Conservation (phyloP, 2,113 vertebrate genomes). For the Phaethornis superciliosus region DNA sequence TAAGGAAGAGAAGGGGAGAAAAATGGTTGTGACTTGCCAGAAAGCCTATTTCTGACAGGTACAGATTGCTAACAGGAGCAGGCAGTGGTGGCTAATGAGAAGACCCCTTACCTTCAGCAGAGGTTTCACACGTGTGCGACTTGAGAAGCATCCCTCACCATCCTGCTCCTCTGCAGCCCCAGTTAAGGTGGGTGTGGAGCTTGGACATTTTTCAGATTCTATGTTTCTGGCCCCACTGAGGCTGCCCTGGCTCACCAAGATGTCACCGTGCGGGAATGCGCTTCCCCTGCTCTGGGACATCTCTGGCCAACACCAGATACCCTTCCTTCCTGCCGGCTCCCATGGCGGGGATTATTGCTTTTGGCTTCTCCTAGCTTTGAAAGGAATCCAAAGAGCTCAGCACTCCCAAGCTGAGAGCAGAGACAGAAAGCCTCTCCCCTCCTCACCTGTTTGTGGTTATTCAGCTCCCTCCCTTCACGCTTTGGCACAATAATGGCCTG, state of each 20-base stretch:
- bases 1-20: neutral
- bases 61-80: neutral
- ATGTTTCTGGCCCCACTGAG: neutral
- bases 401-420: constrained; percentile 64
- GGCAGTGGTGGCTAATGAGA: neutral
- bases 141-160: neutral
- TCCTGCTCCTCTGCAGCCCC: neutral
- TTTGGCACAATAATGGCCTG: constrained; percentile 57
- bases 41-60: neutral
- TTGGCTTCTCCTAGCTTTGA: constrained; percentile 65
- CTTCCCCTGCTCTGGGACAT: constrained; percentile 29
- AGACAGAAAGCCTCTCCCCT: constrained; percentile 65
- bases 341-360: constrained; percentile 59
- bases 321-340: constrained; percentile 67
- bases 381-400: constrained; percentile 71
- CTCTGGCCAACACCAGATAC: constrained; percentile 50
- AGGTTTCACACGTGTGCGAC: neutral
- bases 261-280: constrained; percentile 39
- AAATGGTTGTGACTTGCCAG: neutral
- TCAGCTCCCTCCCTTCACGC: constrained; percentile 63
- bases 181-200: constrained; percentile 14
- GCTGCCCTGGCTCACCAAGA: neutral
- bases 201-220: neutral
- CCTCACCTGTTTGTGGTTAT: constrained; percentile 80
- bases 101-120: neutral